Evolutionary conservation across 92 coral and sea anemone species (phyloP), one percentile per base, ranked within the genome.

Genomic region (Epizoanthus illoricatus): DNA sequence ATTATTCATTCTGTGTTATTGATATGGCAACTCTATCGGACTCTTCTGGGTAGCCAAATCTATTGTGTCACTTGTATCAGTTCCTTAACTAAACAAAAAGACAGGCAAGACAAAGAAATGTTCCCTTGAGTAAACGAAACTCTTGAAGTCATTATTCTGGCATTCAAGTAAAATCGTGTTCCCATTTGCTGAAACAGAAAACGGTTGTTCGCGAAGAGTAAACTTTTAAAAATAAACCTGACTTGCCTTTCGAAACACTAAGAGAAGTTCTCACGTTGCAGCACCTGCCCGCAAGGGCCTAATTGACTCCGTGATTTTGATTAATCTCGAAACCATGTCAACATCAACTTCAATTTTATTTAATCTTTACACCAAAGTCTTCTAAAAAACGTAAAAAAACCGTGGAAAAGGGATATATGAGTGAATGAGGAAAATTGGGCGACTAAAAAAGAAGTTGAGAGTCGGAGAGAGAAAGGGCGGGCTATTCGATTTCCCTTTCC

Each of bases 101-200:
- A 74, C 80, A 74, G 80, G 65, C 3, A 56, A 16, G 4, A 55
- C 80, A 74, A 74, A 55, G 47, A 3, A 28, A 28, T 3, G 43
- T 57, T 74, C 59, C 40, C 47, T 57, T 57, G 54, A 74, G 65
- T 74, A 74, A 74, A 74, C 39, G 80, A 74, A 74, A 57, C 80
- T 74, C 80, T 57, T 54, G 7, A 74, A 74, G 41, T 74, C 59
- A 74, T 74, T 74, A 74, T 54, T 74, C 80, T 21, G 63, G 80
- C 66, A 74, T 74, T 74, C 80, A 74, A 36, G 80, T 24, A 74
- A 74, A 16, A 54, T 28, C 65, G 33, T 74, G 66, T 71, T 71
- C 76, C 18, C 76, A 71, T 71, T 71, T 71, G 76, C 76, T 71
- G 60, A 71, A 71, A 71, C 33, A 71, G 76, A 71, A 71, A 71